Evolutionary conservation across 2,113 vertebrate species (phyloP), one percentile per base, ranked within the genome.

Genomic region (Phyllostomus discolor): DNA sequence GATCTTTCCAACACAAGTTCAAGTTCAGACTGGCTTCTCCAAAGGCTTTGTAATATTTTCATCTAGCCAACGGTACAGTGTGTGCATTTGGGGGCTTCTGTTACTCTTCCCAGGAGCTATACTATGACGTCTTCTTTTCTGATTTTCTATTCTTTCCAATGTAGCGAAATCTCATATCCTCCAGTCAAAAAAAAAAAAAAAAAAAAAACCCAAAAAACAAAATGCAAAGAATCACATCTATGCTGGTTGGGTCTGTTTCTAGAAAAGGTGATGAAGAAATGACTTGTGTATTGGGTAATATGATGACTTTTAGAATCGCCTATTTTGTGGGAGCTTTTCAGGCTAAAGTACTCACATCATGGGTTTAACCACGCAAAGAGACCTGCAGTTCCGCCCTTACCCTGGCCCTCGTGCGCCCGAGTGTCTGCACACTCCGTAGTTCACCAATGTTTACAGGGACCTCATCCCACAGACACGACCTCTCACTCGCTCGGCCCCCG

Each of bases 311-410:
- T 57, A 86, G 4, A 66, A 11, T n/a, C 28, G 35, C 1, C 43
- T 62, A 24, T 52, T 67, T 82, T 17, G 20, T n/a, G 52, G 16
- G 4, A 59, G 7, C 20, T 89, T 28, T 17, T 38, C 33, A 88
- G 33, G 20, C 2, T 9, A 48, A 80, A 48, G 28, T 3, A 76
- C 43, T 1, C 4, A 79, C 43, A 88, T 48, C 24, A 64, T 4
- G 17, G 33, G 20, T 24, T 66, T 35, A 70, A 31, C 7, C 26
- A 4, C 1, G 8, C 24, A 43, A 20, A 69, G 31, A 59, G n/a
- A 24, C 19, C 19, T 15, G 0, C 33, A 19, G 2, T 26, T 4
- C 38, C 10, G 48, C 9, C 5, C 7, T 28, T 10, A 5, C 10
- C 20, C 38, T 5, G 8, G 50, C 7, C 31, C 64, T 66, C 26